Percentiles rank a stretch among this genome's conserved stretches.
Conservation (phyloP, 1,140 invertebrate genomes). For the Triops longicaudatus region DNA sequence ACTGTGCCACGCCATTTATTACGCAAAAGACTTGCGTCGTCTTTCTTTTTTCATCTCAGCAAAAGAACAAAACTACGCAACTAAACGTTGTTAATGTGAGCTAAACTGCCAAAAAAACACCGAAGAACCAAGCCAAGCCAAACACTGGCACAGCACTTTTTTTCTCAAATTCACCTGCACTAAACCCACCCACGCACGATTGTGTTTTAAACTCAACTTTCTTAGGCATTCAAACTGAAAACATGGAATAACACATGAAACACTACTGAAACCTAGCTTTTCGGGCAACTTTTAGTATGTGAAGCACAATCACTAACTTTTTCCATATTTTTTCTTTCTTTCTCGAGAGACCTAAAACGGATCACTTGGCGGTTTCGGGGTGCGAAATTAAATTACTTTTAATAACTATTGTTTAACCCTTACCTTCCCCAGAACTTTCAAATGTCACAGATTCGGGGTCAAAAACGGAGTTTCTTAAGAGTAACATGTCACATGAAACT, state of each 20-base stretch:
- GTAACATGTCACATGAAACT: too few relatives aligned
- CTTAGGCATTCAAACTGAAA: background rate
- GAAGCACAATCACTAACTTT: constrained; percentile 6
- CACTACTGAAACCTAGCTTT: background rate
- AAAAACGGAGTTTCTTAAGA: too few relatives aligned
- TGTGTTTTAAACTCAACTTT: background rate
- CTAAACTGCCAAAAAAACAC: background rate
- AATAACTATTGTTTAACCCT: too few relatives aligned
- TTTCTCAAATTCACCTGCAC: background rate
- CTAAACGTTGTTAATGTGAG: background rate
- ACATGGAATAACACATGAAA: background rate
- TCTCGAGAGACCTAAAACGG: background rate
- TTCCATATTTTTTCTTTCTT: background rate
- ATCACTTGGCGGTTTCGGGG: background rate
- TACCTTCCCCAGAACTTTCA: too few relatives aligned
- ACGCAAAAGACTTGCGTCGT: background rate
- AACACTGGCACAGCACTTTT: constrained; percentile 8
- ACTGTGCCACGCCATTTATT: background rate
- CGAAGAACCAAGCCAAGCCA: background rate
- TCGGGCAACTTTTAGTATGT: background rate
- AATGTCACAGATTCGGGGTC: too few relatives aligned
- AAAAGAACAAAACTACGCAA: background rate
- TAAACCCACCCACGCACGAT: constrained; percentile 10
- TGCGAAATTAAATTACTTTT: too few relatives aligned
- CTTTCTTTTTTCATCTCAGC: background rate